phyloP scores from a whole-genome alignment of 2,113 vertebrate genomes.

The Gobius niger region DNA sequence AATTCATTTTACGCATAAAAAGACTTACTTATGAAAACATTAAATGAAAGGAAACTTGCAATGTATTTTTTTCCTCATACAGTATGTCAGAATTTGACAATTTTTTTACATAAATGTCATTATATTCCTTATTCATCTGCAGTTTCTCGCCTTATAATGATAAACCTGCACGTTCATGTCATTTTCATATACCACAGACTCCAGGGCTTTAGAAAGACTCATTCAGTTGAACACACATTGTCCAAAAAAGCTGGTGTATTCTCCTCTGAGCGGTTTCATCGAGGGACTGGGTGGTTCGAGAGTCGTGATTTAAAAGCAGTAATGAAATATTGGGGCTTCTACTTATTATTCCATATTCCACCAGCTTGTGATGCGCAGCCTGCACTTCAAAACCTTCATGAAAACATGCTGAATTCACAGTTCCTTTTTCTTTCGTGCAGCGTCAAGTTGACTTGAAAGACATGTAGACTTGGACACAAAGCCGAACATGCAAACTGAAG shows the following conservation, averaged over 20 bases:
- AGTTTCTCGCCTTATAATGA: too few species aligned
- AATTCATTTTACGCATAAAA: too few species aligned
- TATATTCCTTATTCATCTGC: too few species aligned
- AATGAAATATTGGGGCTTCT: background rate
- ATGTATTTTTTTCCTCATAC: too few species aligned
- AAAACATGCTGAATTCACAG: slow-evolving; percentile 8
- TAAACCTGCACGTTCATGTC: too few species aligned
- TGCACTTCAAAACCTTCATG: slow-evolving; percentile 10
- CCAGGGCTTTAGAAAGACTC: background rate
- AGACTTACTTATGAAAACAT: too few species aligned
- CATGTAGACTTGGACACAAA: background rate
- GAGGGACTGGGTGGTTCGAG: background rate
- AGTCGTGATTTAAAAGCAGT: background rate
- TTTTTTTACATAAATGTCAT: too few species aligned
- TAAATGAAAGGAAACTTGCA: too few species aligned
- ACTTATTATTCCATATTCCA: slow-evolving; percentile 6
- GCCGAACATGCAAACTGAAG: background rate
- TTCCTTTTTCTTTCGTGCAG: background rate
- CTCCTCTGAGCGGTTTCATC: background rate
- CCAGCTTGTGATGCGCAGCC: background rate
- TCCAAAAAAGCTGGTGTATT: background rate
- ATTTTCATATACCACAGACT: background rate
- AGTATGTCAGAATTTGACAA: too few species aligned
- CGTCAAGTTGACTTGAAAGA: slow-evolving; percentile 3
- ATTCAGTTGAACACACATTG: background rate